phyloP scores from a whole-genome alignment of 2,888 invertebrate species.

The Lathronympha strigana region DNA sequence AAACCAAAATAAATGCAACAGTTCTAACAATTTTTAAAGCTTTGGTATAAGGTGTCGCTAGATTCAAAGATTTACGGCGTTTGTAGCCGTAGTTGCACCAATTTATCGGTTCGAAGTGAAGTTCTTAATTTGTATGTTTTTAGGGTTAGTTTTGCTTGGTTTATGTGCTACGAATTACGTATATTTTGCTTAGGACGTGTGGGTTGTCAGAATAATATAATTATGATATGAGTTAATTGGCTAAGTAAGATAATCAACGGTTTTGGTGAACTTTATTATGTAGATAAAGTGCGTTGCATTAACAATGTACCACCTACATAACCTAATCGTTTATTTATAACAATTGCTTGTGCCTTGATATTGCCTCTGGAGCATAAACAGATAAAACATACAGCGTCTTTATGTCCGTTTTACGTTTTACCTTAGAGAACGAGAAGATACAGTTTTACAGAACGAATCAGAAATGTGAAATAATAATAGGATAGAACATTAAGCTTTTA shows the following conservation, averaged over 20 bases:
- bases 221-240: conserved; percentile 4
- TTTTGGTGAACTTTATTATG: too few relatives aligned
- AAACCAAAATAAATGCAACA: conserved; percentile 2
- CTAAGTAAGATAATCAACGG: not conserved
- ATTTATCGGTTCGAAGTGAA: not conserved
- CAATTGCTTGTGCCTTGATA: too few relatives aligned
- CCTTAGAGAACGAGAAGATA: too few relatives aligned
- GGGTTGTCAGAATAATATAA: not conserved
- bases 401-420: too few relatives aligned
- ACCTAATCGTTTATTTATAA: too few relatives aligned
- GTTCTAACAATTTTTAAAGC: not conserved
- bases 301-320: too few relatives aligned
- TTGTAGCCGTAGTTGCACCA: not conserved
- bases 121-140: not conserved
- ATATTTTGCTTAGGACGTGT: conserved; percentile 15
- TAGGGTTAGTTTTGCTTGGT: not conserved
- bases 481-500: too few relatives aligned
- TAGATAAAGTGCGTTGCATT: too few relatives aligned
- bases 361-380: too few relatives aligned
- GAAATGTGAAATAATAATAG: too few relatives aligned
- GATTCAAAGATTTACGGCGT: not conserved
- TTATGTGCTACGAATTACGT: not conserved
- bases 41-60: conserved; percentile 2
- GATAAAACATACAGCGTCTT: too few relatives aligned
- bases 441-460: too few relatives aligned